Evolutionary conservation across 2,888 invertebrate genomes (phyloP).

Genomic region (Ophonus ardosiacus): DNA sequence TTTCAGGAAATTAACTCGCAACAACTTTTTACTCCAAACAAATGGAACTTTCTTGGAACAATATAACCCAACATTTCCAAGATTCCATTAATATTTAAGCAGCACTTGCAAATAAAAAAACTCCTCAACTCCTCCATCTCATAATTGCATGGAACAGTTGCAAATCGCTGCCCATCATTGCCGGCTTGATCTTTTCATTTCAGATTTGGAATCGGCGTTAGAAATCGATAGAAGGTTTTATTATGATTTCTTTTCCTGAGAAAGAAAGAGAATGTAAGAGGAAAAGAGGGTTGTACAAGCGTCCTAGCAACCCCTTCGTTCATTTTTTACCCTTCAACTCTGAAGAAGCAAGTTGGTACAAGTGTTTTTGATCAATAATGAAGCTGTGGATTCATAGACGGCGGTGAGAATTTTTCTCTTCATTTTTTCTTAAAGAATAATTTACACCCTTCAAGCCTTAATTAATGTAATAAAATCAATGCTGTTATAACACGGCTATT

Average conservation of each 20-base stretch:
- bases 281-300: conserved; percentile 19
- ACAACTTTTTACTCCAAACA: neutral
- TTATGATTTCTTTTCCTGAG: conserved; percentile 46
- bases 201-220: conserved; percentile 15
- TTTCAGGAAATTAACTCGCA: neutral
- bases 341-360: conserved; percentile 37
- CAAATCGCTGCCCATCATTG: neutral
- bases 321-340: conserved; percentile 48
- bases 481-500: too few relatives aligned
- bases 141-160: conserved; percentile 5
- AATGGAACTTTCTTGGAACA: conserved; percentile 5
- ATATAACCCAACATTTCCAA: conserved; percentile 12
- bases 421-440: neutral
- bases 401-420: conserved; percentile 27
- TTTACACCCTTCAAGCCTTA: too few relatives aligned
- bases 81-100: conserved; percentile 37
- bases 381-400: conserved; percentile 49
- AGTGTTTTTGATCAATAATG: conserved; percentile 61
- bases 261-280: neutral
- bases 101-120: conserved; percentile 13
- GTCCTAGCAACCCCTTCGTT: conserved; percentile 43
- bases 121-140: conserved; percentile 13
- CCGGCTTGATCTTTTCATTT: conserved; percentile 38
- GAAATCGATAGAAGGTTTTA: neutral
- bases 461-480: too few relatives aligned